Percentiles rank a stretch among this genome's conserved stretches.
Conservation (phyloP, 2,888 invertebrate species). For the Ethmia dodecea region DNA sequence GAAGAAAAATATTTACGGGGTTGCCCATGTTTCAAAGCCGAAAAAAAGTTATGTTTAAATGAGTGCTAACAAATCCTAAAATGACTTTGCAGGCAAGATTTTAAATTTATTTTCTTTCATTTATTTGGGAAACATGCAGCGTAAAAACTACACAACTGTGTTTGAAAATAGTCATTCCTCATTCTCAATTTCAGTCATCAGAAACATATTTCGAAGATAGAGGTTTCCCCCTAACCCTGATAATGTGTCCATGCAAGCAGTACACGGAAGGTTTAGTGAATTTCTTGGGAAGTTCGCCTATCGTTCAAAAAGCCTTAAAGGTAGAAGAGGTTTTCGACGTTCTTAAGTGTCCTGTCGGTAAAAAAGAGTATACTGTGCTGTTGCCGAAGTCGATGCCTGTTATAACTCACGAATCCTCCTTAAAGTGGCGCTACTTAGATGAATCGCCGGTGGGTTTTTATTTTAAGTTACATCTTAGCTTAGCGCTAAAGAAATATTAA, state of each 20-base stretch:
- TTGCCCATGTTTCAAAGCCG: too few species aligned
- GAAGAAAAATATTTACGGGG: too few species aligned
- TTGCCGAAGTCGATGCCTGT: constrained; percentile 52
- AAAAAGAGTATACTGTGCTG: constrained; percentile 52
- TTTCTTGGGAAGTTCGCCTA: constrained; percentile 38
- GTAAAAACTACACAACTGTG: too few species aligned
- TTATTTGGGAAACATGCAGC: too few species aligned
- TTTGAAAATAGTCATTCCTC: too few species aligned
- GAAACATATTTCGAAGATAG: constrained; percentile 39
- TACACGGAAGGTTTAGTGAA: constrained; percentile 47
- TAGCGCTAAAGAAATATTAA: too few species aligned
- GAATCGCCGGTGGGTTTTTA: constrained; percentile 44
- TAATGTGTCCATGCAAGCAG: constrained; percentile 47
- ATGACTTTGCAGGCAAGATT: too few species aligned
- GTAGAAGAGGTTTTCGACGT: constrained; percentile 39
- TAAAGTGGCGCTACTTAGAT: constrained; percentile 56
- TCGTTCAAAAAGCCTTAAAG: constrained; percentile 40
- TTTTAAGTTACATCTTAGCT: too few species aligned
- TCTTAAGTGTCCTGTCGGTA: constrained; percentile 38
- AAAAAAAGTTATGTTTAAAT: too few species aligned
- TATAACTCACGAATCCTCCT: constrained; percentile 42
- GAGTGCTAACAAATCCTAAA: too few species aligned
- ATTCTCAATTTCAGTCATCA: constrained; percentile 38
- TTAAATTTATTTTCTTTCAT: too few species aligned
- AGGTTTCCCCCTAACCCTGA: constrained; percentile 59